Evolutionary conservation across 2,113 vertebrate genomes (phyloP), one percentile per base, ranked within the genome.

Genomic region (Sylvilagus bachmani): DNA sequence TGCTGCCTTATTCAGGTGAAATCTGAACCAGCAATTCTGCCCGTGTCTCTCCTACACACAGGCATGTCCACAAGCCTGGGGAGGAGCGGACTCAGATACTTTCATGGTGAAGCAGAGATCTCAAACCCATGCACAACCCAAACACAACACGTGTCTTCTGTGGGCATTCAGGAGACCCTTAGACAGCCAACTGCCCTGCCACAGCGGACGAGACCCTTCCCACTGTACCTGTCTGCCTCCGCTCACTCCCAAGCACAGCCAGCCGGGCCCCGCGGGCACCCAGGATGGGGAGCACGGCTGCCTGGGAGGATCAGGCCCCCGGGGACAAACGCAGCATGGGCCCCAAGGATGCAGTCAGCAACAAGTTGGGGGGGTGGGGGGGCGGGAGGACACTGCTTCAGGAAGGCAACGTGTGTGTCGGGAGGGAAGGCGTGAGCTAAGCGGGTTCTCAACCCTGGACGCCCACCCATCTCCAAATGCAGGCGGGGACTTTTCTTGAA

Each of bases 351-450:
- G 44, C 7, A 44, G 44, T 44, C 7, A 7, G 44, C 44, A 44
- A 44, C 44, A 44, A 44, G 44, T 44, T 44, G 44, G 44, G 44
- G 44, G 44, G 44, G 44, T 7, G 6, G 44, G 44, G 44, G 44
- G 6, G 44, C 1, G 44, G 44, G 44, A 7, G 44, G 44, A 44
- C 44, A 44, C 44, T 0, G 21, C 66, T 4, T 83, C 58, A 74
- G 86, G 38, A n/a, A 75, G 0, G 1, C 17, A 61, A 1, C 2
- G 12, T 11, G 55, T 11, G 0, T 49, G 44, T 62, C 4, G 16
- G 11, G 10, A 82, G 29, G 36, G n/a, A 27, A 51, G 25, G 51
- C 17, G 81, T 38, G 75, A 31, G 27, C 19, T 58, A 75, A 25
- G 71, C 38, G 24, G 27, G 33, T 36, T 67, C 31, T 87, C 36